Evolutionary conservation across 92 coral and sea anemone genomes (phyloP).

Genomic region (Porites divaricata): DNA sequence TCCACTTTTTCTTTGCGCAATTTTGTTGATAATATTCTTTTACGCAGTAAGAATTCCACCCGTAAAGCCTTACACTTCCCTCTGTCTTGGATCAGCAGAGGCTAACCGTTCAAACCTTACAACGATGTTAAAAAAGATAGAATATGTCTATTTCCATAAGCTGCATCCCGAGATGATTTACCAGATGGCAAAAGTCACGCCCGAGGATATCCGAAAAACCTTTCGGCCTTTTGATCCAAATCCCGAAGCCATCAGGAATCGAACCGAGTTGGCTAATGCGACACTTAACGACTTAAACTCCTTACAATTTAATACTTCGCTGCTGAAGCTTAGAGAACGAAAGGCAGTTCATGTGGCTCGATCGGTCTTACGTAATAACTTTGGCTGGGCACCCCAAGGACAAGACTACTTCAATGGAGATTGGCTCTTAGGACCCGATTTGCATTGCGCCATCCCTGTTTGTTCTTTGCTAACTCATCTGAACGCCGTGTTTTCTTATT

Average conservation of each 20-base stretch:
- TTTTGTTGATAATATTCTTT: constrained; percentile 20
- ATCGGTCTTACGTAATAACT: constrained; percentile 57
- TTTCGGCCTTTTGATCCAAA: constrained; percentile 65
- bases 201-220: constrained; percentile 32
- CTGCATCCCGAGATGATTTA: constrained; percentile 36
- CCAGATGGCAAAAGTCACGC: constrained; percentile 21
- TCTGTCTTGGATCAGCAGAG: constrained; percentile 26
- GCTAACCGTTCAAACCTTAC: constrained; percentile 33
- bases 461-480: constrained; percentile 34
- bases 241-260: constrained; percentile 49
- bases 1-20: constrained; percentile 10
- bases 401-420: constrained; percentile 80
- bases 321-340: constrained; percentile 60
- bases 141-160: constrained; percentile 9
- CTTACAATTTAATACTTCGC: neutral
- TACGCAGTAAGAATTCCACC: constrained; percentile 15
- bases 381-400: constrained; percentile 67
- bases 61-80: constrained; percentile 5
- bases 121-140: neutral
- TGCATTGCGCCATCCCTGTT: constrained; percentile 71
- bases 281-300: constrained; percentile 32
- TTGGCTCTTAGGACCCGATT: constrained; percentile 77
- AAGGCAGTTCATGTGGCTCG: constrained; percentile 64
- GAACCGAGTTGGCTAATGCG: constrained; percentile 53
- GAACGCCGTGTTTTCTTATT: neutral